Conservation (phyloP, 2,113 vertebrate genomes). For the Cromileptes altivelis region DNA sequence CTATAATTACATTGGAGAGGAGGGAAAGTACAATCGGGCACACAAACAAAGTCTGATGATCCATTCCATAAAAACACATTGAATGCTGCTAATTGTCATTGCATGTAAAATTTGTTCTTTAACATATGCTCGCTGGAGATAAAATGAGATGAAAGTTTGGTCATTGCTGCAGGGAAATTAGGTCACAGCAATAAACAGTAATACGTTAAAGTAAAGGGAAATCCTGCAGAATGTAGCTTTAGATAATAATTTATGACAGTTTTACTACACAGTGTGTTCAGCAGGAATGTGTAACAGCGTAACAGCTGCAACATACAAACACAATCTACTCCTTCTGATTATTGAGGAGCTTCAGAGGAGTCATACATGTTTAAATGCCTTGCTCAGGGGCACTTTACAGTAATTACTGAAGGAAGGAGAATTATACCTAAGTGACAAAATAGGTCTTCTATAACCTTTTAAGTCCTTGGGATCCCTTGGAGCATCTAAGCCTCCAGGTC, state of each 20-base stretch:
- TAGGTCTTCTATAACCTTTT: neutral
- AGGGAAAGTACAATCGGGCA: conserved; percentile 13
- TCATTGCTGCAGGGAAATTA: neutral
- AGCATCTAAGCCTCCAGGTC: neutral
- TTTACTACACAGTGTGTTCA: neutral
- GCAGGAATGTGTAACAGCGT: too few species aligned
- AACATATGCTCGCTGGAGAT: neutral
- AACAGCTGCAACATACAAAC: too few species aligned
- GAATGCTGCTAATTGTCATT: neutral
- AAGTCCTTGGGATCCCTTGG: neutral
- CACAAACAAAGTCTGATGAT: conserved; percentile 25
- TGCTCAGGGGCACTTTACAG: too few species aligned
- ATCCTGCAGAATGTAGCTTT: neutral
- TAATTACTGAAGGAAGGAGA: too few species aligned
- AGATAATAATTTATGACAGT: neutral
- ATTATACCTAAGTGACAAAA: neutral
- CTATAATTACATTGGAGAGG: conserved; percentile 32
- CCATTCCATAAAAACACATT: neutral
- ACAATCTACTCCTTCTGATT: too few species aligned
- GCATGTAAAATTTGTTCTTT: neutral
- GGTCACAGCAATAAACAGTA: neutral
- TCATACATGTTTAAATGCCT: too few species aligned
- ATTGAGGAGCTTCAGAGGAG: too few species aligned
- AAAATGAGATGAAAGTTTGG: neutral
- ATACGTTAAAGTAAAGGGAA: neutral